phyloP scores from a whole-genome alignment of 2,888 invertebrate species.

The Kryphioiulus occultus region DNA sequence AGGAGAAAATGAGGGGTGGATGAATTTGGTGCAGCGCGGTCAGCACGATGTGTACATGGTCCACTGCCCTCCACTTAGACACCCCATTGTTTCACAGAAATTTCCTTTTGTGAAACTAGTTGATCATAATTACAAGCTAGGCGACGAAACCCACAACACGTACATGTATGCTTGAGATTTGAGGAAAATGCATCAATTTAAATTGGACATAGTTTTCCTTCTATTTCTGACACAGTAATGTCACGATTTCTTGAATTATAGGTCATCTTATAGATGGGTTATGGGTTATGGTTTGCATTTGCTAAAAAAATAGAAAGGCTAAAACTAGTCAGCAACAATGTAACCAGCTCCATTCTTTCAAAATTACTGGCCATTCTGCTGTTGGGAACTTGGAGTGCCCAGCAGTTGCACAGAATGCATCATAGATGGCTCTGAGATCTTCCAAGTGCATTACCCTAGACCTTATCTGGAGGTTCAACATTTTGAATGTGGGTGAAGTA shows the following conservation, averaged over 20 bases:
- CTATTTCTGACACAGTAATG: not conserved
- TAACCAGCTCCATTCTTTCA: no score
- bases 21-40: not conserved
- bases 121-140: not conserved
- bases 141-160: not conserved
- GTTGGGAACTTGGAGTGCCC: no score
- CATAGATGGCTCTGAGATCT: no score
- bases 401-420: no score
- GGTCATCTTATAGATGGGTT: no score
- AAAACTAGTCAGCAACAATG: no score
- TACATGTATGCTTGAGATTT: not conserved
- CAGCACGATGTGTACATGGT: not conserved
- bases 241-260: not conserved
- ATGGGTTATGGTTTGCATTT: no score
- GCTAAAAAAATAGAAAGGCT: no score
- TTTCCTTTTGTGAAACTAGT: not conserved
- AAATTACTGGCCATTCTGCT: no score
- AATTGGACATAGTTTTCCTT: not conserved
- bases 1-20: not conserved
- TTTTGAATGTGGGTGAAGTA: no score
- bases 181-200: not conserved
- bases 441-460: no score
- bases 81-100: not conserved
- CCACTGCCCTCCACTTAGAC: constrained; percentile 9
- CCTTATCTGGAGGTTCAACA: no score